Percentiles rank a stretch among this genome's conserved stretches.
These are phyloP conservation scores for Drosophila ohnishii DNA, from an alignment of 1,140 invertebrate genomes.

Conservation along the genomic window DNA sequence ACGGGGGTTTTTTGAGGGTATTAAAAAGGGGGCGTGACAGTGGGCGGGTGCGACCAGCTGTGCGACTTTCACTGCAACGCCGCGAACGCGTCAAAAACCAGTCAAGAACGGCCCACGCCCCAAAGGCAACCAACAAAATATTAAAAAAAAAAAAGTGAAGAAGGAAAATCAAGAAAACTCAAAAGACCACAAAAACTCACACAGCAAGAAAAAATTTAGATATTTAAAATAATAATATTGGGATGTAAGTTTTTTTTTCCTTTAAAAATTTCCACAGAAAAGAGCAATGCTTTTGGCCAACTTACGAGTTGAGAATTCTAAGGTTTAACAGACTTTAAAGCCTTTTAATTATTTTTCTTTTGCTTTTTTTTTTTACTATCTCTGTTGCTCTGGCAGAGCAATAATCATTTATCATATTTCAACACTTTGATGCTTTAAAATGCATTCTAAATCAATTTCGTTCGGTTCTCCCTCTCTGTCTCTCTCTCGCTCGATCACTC, in stretches of 20 bases:
- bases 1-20: background rate
- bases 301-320: background rate
- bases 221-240: background rate
- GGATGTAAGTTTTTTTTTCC: background rate
- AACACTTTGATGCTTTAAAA: constrained; percentile 81
- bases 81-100: constrained; percentile 67
- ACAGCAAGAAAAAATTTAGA: constrained; percentile 1
- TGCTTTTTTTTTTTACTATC: constrained; percentile 3
- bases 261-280: no score
- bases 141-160: constrained; percentile 11
- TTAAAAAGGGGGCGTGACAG: constrained; percentile 15
- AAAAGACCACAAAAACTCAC: constrained; percentile 6
- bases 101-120: constrained; percentile 70
- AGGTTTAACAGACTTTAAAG: background rate
- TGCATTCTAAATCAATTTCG: constrained; percentile 81
- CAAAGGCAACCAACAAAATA: constrained; percentile 6
- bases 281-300: background rate
- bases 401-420: constrained; percentile 81
- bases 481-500: background rate
- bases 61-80: constrained; percentile 64
- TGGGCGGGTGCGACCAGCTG: constrained; percentile 49
- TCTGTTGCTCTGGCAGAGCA: constrained; percentile 18
- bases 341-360: background rate
- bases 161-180: constrained; percentile 14
- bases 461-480: constrained; percentile 38